Evolutionary conservation across 2,888 invertebrate species (phyloP), one percentile per base, ranked within the genome.

Genomic region (Tetrapedia diversipes): DNA sequence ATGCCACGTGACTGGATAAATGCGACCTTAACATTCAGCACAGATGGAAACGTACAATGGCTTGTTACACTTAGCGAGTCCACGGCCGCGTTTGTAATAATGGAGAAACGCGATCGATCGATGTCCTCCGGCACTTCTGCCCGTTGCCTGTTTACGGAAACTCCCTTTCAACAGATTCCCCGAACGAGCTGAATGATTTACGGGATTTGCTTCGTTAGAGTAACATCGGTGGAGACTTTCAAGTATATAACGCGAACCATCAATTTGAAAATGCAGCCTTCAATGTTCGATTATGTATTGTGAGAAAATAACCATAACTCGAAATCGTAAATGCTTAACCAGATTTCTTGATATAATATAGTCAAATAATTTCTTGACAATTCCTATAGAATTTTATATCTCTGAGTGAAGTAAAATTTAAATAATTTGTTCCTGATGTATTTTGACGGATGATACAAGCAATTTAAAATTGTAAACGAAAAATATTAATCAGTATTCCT

Each of bases 1-100:
- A 83, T 64, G 60, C 68, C 70, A 71, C 75, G 83, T 79, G 84
- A 81, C 81, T 53, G 77, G 77, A 79, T 81, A 75, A 76, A 75
- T 60, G 66, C 47, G 27, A 27, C 73, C 76, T 80, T 80, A 69
- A 82, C 59, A 49, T 69, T 51, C 65, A 47, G 14, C 45, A 56
- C 43, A 59, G 65, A 68, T n/a, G 27, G 69, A 57, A 65, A 29
- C 51, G 53, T 53, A 53, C 74, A 72, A 71, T 77, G 51, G 54
- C 67, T 77, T 69, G 72, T 82, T 79, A 77, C 54, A 73, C 37
- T 77, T 73, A 11, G 22, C 65, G 27, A 16, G 54, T 68, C 51
- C 43, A n/a, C 45, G 51, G 41, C 39, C 60, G 63, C 49, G 61
- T 61, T 49, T 64, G 24, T 63, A 53, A 65, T 68, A 78, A 77